phyloP scores from a whole-genome alignment of 2,888 invertebrate genomes.

The Trachelus tabidus region DNA sequence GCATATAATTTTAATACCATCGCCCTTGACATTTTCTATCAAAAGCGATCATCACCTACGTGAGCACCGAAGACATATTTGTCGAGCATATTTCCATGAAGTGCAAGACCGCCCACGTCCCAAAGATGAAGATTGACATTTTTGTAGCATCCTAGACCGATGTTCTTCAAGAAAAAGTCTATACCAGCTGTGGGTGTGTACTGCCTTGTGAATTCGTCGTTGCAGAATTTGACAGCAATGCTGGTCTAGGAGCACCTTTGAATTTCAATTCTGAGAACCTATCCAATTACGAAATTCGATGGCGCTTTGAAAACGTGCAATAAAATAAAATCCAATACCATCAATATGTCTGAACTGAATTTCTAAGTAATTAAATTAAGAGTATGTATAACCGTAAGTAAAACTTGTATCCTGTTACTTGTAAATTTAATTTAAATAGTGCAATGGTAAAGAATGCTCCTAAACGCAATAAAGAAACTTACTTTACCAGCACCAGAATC shows the following conservation, averaged over 20 bases:
- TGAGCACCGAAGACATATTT: constrained; percentile 79
- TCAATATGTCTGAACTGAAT: constrained; percentile 66
- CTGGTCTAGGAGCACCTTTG: constrained; percentile 69
- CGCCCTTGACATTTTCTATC: neutral
- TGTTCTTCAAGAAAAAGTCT: constrained; percentile 78
- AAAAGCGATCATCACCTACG: constrained; percentile 66
- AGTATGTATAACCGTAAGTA: neutral
- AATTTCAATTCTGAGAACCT: constrained; percentile 3
- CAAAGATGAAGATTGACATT: constrained; percentile 81
- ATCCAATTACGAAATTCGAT: neutral
- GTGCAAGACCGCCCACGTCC: constrained; percentile 85
- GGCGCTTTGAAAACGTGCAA: neutral
- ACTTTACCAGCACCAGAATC: constrained; percentile 88
- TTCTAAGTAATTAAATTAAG: neutral
- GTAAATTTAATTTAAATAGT: neutral
- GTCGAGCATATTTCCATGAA: constrained; percentile 81
- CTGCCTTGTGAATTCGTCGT: constrained; percentile 73
- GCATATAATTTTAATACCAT: neutral
- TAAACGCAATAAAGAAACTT: constrained; percentile 53
- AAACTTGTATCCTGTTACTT: neutral
- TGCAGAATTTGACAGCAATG: constrained; percentile 74
- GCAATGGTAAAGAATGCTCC: neutral
- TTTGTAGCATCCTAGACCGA: constrained; percentile 69
- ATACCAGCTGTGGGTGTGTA: constrained; percentile 77
- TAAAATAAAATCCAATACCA: neutral